phyloP scores from a whole-genome alignment of 2,888 invertebrate species.

The Epinotia ramella region DNA sequence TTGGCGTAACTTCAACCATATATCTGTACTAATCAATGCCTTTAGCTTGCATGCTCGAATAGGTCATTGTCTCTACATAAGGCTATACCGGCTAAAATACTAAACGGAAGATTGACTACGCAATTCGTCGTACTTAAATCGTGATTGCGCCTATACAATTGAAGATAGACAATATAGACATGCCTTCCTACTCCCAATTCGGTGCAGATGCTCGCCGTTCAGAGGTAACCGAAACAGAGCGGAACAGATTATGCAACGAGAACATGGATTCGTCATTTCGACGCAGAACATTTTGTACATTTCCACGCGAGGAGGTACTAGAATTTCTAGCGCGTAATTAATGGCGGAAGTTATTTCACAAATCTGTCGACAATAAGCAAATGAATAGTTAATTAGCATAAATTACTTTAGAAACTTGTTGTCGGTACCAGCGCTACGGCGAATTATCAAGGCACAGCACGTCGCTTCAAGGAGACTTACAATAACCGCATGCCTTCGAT shows the following conservation, averaged over 20 bases:
- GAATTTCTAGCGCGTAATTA: constrained; percentile 19
- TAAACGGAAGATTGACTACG: constrained; percentile 15
- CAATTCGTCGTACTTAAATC: constrained; percentile 8
- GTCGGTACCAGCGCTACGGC: constrained; percentile 40
- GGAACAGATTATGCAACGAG: constrained; percentile 36
- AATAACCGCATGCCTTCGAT: constrained; percentile 47
- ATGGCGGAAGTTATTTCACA: constrained; percentile 38
- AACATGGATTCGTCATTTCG: constrained; percentile 29
- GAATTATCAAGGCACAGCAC: constrained; percentile 51
- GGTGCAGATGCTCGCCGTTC: constrained; percentile 20
- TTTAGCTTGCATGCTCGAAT: constrained; percentile 9
- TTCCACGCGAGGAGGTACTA: constrained; percentile 14
- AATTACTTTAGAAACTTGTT: constrained; percentile 34
- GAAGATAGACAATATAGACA: constrained; percentile 3
- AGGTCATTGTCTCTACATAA: constrained; percentile 25
- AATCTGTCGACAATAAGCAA: constrained; percentile 38
- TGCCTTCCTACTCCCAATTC: constrained; percentile 19
- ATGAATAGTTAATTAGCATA: constrained; percentile 41
- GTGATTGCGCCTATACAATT: neutral
- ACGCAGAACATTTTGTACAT: constrained; percentile 27
- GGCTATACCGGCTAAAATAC: constrained; percentile 11
- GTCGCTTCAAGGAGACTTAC: constrained; percentile 56
- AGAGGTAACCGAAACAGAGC: constrained; percentile 29
- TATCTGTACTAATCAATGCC: neutral
- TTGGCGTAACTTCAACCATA: constrained; percentile 10